phyloP scores from a whole-genome alignment of 2,888 invertebrate genomes.

The Cantharis rustica region DNA sequence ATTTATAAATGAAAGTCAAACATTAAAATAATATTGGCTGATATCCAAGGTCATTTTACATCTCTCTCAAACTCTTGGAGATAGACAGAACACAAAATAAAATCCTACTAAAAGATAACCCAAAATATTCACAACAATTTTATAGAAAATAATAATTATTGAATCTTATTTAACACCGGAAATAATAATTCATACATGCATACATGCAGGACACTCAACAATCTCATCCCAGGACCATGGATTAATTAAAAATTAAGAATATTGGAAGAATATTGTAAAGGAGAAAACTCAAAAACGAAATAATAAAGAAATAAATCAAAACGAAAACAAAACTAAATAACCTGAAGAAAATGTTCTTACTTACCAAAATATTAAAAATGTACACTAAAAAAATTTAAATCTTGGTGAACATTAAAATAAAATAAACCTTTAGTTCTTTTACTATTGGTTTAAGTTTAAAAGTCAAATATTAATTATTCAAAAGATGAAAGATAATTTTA shows the following conservation, averaged over 20 bases:
- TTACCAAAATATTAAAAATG: background rate
- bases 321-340: background rate
- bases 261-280: background rate
- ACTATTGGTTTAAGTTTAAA: background rate
- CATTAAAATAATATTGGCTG: constrained; percentile 1
- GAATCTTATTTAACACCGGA: background rate
- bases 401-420: background rate
- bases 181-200: background rate
- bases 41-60: background rate
- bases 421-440: background rate
- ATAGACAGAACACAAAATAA: background rate
- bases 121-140: background rate
- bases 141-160: background rate
- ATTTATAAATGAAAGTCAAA: background rate
- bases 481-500: background rate
- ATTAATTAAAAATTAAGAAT: background rate
- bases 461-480: background rate
- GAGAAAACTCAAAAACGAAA: background rate
- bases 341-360: background rate
- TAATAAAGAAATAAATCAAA: background rate
- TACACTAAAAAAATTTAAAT: background rate
- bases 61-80: background rate
- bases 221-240: background rate
- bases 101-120: background rate
- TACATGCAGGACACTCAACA: background rate